Evolutionary conservation across 1,140 invertebrate species (phyloP), one percentile per base, ranked within the genome.

Genomic region (Chionoecetes opilio): DNA sequence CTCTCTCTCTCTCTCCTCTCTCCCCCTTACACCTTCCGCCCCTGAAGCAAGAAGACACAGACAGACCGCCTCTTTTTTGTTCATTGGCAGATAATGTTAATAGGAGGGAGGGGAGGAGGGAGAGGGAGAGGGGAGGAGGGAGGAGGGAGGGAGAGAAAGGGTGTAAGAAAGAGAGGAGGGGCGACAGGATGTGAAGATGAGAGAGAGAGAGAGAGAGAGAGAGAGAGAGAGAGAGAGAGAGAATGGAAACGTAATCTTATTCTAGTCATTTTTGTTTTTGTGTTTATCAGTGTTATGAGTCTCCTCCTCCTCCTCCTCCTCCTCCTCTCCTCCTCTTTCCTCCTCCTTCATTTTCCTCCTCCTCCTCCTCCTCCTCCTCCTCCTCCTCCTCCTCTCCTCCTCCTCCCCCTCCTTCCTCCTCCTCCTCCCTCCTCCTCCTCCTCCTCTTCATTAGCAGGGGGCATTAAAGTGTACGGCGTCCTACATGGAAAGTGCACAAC

Each of bases 161-260:
- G 41, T 8, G 41, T 5, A 14, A 46, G 41, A n/a, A n/a, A n/a
- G 41, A 46, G 14, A 14, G 41, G 41, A 46, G 41, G 41, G 41
- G 14, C 41, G 5, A 46, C 41, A 46, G 41, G 14, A 46, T 14
- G 14, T 46, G 41, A 46, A 46, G 41, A 46, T 8, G 63, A 26
- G n/a, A n/a, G n/a, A 75, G 21, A n/a, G 63, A 75, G 63, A 75
- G 63, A 75, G 63, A 75, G 63, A 63, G 53, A 63, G 53, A 63
- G 53, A 63, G 53, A 63, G 53, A 63, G 53, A 63, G 53, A 63
- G 53, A 63, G 53, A 63, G 53, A 63, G 53, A 63, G 53, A 63
- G 53, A 41, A 14, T 3, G 46, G 46, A 53, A 0, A 53, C 21
- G 46, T 53, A 14, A 6, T 14, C 14, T 46, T 53, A 53, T 75